Evolutionary conservation across 1,140 invertebrate species (phyloP).

Genomic region (Mercenaria mercenaria): DNA sequence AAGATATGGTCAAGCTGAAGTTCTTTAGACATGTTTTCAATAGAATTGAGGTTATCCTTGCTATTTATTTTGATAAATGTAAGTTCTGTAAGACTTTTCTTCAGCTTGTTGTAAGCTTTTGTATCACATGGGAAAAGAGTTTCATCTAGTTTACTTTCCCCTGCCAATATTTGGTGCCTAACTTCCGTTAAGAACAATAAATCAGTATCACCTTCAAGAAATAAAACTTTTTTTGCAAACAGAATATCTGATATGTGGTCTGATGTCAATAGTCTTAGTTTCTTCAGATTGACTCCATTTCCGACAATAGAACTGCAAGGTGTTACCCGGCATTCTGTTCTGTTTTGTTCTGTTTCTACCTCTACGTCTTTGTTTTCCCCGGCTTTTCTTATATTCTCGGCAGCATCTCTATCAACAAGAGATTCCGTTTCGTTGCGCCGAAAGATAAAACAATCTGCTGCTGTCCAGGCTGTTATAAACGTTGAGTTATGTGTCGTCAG

Average conservation of each 20-base stretch:
- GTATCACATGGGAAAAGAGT: too few species aligned
- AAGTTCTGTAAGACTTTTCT: neutral
- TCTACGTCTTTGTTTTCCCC: too few species aligned
- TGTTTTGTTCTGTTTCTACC: too few species aligned
- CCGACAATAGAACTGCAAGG: too few species aligned
- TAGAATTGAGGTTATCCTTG: neutral
- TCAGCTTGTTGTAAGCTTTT: neutral
- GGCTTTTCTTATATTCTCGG: too few species aligned
- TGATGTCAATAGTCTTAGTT: neutral
- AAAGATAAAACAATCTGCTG: neutral
- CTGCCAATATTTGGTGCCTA: too few species aligned
- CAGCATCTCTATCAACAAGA: too few species aligned
- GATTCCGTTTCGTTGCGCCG: neutral
- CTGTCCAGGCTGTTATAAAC: neutral
- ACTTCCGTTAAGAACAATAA: too few species aligned
- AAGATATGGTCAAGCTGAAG: neutral
- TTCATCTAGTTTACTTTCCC: neutral
- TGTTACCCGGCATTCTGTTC: too few species aligned
- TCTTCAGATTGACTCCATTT: neutral
- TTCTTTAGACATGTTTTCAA: neutral
- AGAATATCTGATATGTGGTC: conserved; percentile 13
- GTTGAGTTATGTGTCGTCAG: neutral
- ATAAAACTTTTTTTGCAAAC: conserved; percentile 17
- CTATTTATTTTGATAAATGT: neutral
- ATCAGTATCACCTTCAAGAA: neutral